Percentiles rank a stretch among this genome's conserved stretches.
Evolutionary conservation across 2,113 vertebrate genomes (phyloP).

Genomic region (Burhinus oedicnemus): DNA sequence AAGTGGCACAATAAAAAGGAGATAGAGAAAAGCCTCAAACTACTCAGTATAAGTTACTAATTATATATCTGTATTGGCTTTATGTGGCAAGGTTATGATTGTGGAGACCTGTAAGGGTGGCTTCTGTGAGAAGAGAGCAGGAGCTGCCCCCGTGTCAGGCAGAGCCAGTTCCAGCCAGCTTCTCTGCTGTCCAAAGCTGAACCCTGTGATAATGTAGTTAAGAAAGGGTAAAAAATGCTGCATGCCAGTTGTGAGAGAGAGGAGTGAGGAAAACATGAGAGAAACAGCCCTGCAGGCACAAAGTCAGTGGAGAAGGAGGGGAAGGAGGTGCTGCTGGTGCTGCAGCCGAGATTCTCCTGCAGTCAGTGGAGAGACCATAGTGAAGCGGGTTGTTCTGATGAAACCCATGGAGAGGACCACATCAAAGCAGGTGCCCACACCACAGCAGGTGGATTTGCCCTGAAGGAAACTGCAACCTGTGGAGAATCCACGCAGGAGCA

Average conservation of each 20-base stretch:
- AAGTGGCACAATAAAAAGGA: neutral
- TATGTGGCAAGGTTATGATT: neutral
- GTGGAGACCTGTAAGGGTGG: neutral
- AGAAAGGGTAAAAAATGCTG: neutral
- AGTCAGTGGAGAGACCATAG: fast-evolving
- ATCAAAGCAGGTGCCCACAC: fast-evolving
- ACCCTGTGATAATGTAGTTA: fast-evolving
- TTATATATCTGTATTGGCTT: neutral
- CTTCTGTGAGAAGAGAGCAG: neutral
- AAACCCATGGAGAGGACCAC: neutral
- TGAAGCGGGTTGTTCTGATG: fast-evolving
- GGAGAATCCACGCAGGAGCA: neutral
- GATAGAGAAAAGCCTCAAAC: neutral
- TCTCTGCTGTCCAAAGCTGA: neutral
- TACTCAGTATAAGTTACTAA: neutral
- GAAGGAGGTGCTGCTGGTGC: neutral
- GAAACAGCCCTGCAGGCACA: neutral
- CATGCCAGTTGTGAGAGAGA: neutral
- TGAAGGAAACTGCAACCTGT: neutral
- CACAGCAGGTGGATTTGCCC: neutral
- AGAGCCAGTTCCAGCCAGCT: neutral
- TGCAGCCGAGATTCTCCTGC: neutral
- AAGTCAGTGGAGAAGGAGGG: neutral
- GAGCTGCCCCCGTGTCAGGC: neutral
- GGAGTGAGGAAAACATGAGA: neutral